A percentile compares a stretch with the other conserved stretches of the same genome.
Conservation (phyloP, 2,888 invertebrate species). For the Lomographa bimaculata region DNA sequence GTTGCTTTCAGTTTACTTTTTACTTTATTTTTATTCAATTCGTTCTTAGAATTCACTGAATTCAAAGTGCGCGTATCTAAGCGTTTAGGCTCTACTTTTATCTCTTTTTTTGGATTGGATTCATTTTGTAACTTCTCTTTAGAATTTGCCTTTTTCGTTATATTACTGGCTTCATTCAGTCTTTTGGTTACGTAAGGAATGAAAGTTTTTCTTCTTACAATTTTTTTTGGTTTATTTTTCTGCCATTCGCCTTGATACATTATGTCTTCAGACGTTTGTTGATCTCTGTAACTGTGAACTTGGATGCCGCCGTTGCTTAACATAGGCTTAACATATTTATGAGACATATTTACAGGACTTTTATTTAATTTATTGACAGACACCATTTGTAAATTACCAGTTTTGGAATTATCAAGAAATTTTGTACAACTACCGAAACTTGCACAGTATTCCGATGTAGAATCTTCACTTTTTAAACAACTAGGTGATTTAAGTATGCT, state of each 20-base stretch:
- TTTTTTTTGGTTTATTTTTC: slow-evolving; percentile 40
- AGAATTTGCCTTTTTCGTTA: slow-evolving; percentile 34
- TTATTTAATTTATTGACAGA: slow-evolving; percentile 6
- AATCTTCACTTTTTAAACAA: slow-evolving; percentile 42
- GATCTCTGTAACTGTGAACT: slow-evolving; percentile 68
- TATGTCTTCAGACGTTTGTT: slow-evolving; percentile 59
- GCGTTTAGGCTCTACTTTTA: neutral
- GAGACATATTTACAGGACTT: slow-evolving; percentile 5
- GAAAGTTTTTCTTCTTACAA: slow-evolving; percentile 38
- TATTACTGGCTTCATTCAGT: slow-evolving; percentile 26
- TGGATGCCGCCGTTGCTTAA: slow-evolving; percentile 63
- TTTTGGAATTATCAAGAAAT: slow-evolving; percentile 1
- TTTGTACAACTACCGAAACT: slow-evolving; percentile 25
- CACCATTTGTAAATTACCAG: slow-evolving; percentile 8
- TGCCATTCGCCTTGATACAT: slow-evolving; percentile 75
- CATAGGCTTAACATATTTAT: slow-evolving; percentile 40
- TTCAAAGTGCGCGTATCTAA: neutral
- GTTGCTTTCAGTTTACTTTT: neutral
- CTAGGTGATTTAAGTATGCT: slow-evolving; percentile 43
- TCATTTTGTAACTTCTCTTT: slow-evolving; percentile 26
- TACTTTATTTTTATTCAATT: neutral
- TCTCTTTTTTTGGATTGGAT: neutral
- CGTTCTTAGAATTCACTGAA: neutral
- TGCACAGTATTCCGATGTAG: slow-evolving; percentile 40
- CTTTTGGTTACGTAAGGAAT: slow-evolving; percentile 35